Percentiles rank a stretch among this genome's conserved stretches.
phyloP scores from a whole-genome alignment of 1,140 invertebrate species.

The Zaprionus inermis region DNA sequence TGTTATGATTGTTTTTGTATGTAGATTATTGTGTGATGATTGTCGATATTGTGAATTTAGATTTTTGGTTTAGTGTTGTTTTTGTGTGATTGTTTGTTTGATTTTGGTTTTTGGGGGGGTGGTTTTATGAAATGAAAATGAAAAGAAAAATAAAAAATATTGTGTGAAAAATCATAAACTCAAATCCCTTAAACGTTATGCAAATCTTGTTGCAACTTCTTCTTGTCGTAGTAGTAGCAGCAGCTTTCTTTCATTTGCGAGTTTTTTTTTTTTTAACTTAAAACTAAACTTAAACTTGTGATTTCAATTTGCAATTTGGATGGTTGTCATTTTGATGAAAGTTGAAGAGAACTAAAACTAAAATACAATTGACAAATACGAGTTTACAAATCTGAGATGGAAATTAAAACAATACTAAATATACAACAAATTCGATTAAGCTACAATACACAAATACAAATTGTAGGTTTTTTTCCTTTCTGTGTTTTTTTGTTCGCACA shows the following conservation, averaged over 20 bases:
- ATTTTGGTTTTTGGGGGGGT: constrained; percentile 32
- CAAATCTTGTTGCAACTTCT: constrained; percentile 4
- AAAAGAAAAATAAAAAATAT: constrained; percentile 82
- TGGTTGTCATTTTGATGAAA: constrained; percentile 21
- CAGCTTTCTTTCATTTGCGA: background rate
- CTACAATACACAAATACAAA: constrained; percentile 56
- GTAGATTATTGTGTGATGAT: constrained; percentile 42
- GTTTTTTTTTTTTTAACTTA: constrained; percentile 18
- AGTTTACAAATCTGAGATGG: background rate
- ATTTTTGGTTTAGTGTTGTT: constrained; percentile 27
- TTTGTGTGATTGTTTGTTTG: constrained; percentile 43
- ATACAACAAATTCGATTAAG: constrained; percentile 40
- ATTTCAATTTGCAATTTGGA: constrained; percentile 8
- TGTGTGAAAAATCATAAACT: constrained; percentile 75
- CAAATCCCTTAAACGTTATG: constrained; percentile 37
- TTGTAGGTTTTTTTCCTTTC: background rate
- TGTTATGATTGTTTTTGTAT: constrained; percentile 25
- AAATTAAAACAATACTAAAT: constrained; percentile 36
- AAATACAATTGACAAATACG: constrained; percentile 16
- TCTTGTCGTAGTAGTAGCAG: constrained; percentile 3
- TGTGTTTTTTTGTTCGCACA: constrained; percentile 2
- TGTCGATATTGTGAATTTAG: constrained; percentile 37
- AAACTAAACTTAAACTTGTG: constrained; percentile 35
- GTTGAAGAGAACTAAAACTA: constrained; percentile 45
- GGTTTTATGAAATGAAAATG: constrained; percentile 79